Base-by-base conservation (phyloP, 2,888 invertebrate species). In the Ophraella communa region DNA sequence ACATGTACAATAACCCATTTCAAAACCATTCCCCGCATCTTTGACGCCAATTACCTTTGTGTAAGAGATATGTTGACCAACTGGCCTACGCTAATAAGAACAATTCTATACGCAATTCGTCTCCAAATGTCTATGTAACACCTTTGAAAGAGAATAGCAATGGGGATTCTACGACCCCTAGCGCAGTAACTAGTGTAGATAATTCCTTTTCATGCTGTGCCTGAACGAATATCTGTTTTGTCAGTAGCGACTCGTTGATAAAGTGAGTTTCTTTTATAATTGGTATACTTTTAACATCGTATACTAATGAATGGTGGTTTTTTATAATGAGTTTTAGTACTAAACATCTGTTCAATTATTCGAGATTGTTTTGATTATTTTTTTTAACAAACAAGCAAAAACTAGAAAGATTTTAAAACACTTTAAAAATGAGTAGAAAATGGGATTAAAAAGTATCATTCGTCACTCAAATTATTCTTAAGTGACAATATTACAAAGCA, bases 171-270 rank as follows among this genome's bases (percentile, higher is more conserved):
- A 11, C 27, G 27, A 51, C 58, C 60, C 64, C 64, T 44, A 51
- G 64, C 55, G 33, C 14, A 14, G 14, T 57, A 30, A 55, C 62
- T 47, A 61, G 45, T 51, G 61, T 53, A 61, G 57, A 62, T 63
- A 66, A 66, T 66, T 66, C 66, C 57, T 51, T 67, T 68, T 68
- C 64, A 62, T 66, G 61, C 56, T 59, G 20, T 47, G 47, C 45
- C 54, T 35, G 59, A 47, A 42, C 54, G 64, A 64, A 45, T n/a
- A n/a, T 58, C 57, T 42, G 58, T 7, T 39, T 23, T 0, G 1
- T 2, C 49, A 51, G 18, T 24, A 8, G 27, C 8, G 49, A 51
- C 49, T 51, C 49, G 49, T 51, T 45, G 0, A 45, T 45, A 3
- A 21, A 21, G 2, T 10, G 39, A 14, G 17, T 39, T 39, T 14